phyloP scores from a whole-genome alignment of 2,888 invertebrate species.

The Boloria euphrosyne region DNA sequence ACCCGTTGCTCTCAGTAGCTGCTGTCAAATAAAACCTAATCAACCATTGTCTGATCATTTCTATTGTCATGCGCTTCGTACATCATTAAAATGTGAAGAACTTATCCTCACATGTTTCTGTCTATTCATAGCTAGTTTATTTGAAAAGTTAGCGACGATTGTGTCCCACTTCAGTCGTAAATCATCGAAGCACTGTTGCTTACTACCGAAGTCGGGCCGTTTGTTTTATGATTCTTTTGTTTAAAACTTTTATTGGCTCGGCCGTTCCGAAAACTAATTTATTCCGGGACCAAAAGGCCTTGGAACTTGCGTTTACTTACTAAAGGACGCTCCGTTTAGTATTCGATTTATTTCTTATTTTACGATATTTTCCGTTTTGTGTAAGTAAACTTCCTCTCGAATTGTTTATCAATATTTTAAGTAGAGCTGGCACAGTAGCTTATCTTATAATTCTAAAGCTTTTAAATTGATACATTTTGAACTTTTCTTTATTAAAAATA shows the following conservation, averaged over 20 bases:
- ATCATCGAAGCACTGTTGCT: slow-evolving; percentile 76
- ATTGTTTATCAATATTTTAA: slow-evolving; percentile 43
- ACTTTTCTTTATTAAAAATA: not conserved
- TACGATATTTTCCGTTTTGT: slow-evolving; percentile 59
- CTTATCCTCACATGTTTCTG: slow-evolving; percentile 55
- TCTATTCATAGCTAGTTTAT: slow-evolving; percentile 73
- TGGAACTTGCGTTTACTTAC: slow-evolving; percentile 64
- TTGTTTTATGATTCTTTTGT: slow-evolving; percentile 81
- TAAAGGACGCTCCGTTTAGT: slow-evolving; percentile 42
- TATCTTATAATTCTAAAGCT: slow-evolving; percentile 8
- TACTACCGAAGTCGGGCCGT: slow-evolving; percentile 71
- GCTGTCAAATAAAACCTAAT: slow-evolving; percentile 75
- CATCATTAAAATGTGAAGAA: slow-evolving; percentile 35
- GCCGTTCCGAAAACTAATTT: slow-evolving; percentile 79
- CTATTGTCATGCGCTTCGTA: slow-evolving; percentile 33
- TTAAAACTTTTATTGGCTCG: slow-evolving; percentile 80
- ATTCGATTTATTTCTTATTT: slow-evolving; percentile 62
- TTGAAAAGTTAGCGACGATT: slow-evolving; percentile 73
- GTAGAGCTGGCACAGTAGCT: slow-evolving; percentile 27
- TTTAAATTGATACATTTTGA: slow-evolving; percentile 12
- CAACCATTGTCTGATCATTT: slow-evolving; percentile 63
- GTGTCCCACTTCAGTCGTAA: slow-evolving; percentile 72
- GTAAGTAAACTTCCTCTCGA: slow-evolving; percentile 46
- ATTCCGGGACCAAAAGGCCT: slow-evolving; percentile 73
- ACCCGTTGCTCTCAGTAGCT: slow-evolving; percentile 56